Conservation (phyloP, 2,113 vertebrate species). For the Crotalus horridus region DNA sequence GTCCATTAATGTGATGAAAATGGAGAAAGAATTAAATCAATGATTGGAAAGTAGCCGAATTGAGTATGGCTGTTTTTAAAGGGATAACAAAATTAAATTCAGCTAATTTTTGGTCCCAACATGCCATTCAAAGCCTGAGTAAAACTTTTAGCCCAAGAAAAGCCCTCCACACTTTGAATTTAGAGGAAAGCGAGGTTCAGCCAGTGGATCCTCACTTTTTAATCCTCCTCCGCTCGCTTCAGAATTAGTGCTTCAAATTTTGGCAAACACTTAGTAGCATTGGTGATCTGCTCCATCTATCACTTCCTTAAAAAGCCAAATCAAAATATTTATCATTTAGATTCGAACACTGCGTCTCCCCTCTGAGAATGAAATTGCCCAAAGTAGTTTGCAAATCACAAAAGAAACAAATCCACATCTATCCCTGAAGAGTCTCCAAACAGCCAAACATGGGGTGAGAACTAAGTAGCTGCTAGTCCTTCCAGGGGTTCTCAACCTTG, state of each 20-base stretch:
- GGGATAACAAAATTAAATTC: background rate
- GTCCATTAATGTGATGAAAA: background rate
- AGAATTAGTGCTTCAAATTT: background rate
- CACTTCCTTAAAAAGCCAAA: background rate
- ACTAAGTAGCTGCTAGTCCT: background rate
- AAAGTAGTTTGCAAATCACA: background rate
- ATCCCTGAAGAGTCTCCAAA: background rate
- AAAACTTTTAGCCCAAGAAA: background rate
- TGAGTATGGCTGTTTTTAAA: background rate
- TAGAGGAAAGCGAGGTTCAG: background rate
- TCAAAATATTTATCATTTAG: background rate
- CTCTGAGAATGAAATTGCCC: background rate
- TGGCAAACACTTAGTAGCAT: background rate
- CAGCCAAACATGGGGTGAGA: background rate
- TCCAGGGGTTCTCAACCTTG: too few species aligned
- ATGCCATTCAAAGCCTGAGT: background rate
- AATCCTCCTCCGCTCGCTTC: background rate
- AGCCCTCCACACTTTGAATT: background rate
- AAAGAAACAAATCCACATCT: background rate
- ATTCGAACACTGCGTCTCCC: background rate
- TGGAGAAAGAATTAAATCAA: background rate
- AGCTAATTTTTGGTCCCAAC: background rate
- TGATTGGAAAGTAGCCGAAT: background rate
- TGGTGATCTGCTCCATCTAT: background rate
- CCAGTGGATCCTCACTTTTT: background rate